Evolutionary conservation across 1,140 invertebrate genomes (phyloP).

Genomic region (Drosophila pandora): DNA sequence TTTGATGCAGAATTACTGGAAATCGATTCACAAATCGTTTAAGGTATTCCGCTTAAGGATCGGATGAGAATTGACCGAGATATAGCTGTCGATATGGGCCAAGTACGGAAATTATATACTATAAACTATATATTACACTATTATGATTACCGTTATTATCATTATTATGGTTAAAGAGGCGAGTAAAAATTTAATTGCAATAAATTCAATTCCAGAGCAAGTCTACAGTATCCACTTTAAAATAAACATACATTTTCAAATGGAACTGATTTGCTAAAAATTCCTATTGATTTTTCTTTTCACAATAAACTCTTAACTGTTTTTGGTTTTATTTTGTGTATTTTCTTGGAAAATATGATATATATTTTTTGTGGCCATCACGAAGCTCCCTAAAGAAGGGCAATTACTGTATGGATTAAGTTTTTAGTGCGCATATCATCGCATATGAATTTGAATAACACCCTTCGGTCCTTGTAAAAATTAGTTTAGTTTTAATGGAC

Average conservation of each 20-base stretch:
- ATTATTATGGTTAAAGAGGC: conserved; percentile 44
- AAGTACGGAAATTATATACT: conserved; percentile 54
- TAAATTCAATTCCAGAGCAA: conserved; percentile 39
- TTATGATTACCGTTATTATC: conserved; percentile 52
- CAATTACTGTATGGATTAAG: conserved; percentile 35
- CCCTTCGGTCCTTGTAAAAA: conserved; percentile 34
- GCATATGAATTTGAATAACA: conserved; percentile 1
- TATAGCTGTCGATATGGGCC: no score
- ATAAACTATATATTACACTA: conserved; percentile 72
- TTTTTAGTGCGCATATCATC: conserved; percentile 18
- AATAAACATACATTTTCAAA: not conserved
- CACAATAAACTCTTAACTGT: no score
- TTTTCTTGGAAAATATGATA: no score
- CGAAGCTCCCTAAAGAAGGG: conserved; percentile 31
- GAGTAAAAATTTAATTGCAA: conserved; percentile 31
- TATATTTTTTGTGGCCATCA: conserved; percentile 17
- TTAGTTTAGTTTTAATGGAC: conserved; percentile 30
- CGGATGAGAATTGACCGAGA: no score
- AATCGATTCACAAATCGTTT: no score
- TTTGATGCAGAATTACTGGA: no score
- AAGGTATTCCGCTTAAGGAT: no score
- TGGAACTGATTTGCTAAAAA: not conserved
- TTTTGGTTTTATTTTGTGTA: no score
- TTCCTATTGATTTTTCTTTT: not conserved
- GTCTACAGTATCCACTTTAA: not conserved